Conservation (phyloP, 2,888 invertebrate species). For the Anoplius nigerrimus region DNA sequence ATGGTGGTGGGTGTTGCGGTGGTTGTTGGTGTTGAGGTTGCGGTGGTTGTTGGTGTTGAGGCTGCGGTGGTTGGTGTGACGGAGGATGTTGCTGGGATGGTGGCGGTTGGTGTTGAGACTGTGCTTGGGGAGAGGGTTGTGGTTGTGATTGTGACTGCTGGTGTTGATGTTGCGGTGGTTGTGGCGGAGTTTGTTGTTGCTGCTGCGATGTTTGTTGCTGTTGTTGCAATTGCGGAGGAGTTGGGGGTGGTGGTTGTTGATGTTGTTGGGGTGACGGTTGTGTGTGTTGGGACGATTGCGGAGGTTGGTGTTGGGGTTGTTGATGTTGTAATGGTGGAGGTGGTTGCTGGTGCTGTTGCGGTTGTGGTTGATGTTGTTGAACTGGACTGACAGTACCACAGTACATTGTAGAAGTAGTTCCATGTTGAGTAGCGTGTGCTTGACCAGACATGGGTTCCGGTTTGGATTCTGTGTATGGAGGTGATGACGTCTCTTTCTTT, state of each 20-base stretch:
- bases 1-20: conserved; percentile 52
- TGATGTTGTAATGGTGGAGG: conserved; percentile 44
- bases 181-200: conserved; percentile 22
- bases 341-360: conserved; percentile 53
- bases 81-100: conserved; percentile 52
- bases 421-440: conserved; percentile 45
- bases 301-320: conserved; percentile 8
- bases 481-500: conserved; percentile 69
- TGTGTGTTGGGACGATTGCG: conserved; percentile 23
- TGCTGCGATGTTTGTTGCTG: conserved; percentile 40
- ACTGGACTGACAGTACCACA: conserved; percentile 63
- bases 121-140: conserved; percentile 51
- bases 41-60: conserved; percentile 57
- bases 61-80: conserved; percentile 51
- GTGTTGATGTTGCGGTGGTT: conserved; percentile 55
- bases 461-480: conserved; percentile 67
- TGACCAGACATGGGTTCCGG: conserved; percentile 56
- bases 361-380: conserved; percentile 59
- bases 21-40: conserved; percentile 30
- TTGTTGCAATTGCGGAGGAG: conserved; percentile 41
- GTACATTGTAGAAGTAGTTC: conserved; percentile 60
- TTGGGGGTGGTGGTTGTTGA: conserved; percentile 19
- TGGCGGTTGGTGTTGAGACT: conserved; percentile 45
- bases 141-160: conserved; percentile 37
- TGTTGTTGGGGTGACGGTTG: conserved; percentile 37